Evolutionary conservation across 2,113 vertebrate genomes (phyloP).

Genomic region (Manacus vitellinus): DNA sequence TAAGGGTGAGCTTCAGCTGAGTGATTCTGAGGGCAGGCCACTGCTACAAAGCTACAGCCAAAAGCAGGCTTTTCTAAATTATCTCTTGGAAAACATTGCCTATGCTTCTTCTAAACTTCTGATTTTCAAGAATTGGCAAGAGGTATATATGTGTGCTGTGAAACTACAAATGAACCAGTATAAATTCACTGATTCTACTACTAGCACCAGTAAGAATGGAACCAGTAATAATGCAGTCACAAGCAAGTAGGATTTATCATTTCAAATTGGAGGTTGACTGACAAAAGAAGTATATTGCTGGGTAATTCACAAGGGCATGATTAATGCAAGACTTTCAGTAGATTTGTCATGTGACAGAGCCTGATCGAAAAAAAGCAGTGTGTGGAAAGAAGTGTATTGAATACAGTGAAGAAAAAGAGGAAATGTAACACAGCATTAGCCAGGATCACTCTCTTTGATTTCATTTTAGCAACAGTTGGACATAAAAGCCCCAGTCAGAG

Average conservation of each 20-base stretch:
- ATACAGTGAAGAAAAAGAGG: not conserved
- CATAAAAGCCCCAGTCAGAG: not conserved
- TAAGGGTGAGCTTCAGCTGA: not conserved
- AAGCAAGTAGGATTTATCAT: slow-evolving; percentile 8
- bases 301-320: slow-evolving; percentile 47
- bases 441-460: not conserved
- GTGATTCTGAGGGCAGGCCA: not conserved
- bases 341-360: not conserved
- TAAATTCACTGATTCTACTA: not conserved
- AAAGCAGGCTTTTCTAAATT: not conserved
- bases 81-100: not conserved
- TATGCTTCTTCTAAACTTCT: not conserved
- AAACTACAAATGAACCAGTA: not conserved
- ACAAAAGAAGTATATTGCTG: slow-evolving; percentile 7
- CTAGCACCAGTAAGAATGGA: slow-evolving; percentile 32
- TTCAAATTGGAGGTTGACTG: slow-evolving; percentile 43
- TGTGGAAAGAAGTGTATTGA: not conserved
- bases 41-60: not conserved
- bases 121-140: not conserved
- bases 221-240: slow-evolving; percentile 34
- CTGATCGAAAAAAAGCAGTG: not conserved
- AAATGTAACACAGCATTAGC: not conserved
- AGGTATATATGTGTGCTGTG: not conserved
- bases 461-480: not conserved
- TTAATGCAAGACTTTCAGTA: slow-evolving; percentile 8